Percentiles rank a stretch among this genome's conserved stretches.
These are phyloP conservation scores for Drosophila truncata DNA, from an alignment of 1,140 invertebrate genomes.

Conservation along the genomic window DNA sequence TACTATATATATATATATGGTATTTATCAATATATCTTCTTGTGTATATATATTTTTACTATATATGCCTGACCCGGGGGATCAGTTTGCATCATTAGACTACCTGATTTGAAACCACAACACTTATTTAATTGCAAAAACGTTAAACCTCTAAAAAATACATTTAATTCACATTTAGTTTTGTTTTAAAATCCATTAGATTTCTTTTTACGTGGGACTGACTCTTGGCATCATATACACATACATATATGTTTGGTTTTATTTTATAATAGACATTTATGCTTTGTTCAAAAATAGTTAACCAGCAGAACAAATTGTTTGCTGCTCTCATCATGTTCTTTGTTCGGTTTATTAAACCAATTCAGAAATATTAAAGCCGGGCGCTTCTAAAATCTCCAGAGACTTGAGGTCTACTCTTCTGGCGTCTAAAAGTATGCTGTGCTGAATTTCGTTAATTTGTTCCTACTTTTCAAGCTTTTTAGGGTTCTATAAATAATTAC, in stretches of 20 bases:
- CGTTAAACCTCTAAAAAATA: constrained; percentile 75
- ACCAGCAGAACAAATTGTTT: constrained; percentile 17
- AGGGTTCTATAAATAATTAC: not conserved
- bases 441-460: not conserved
- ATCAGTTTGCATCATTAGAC: constrained; percentile 50
- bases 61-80: constrained; percentile 29
- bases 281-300: constrained; percentile 50
- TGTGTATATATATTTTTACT: constrained; percentile 32
- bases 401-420: not conserved
- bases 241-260: constrained; percentile 2
- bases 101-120: constrained; percentile 79
- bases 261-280: constrained; percentile 46
- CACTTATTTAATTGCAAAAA: constrained; percentile 67
- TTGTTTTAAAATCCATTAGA: constrained; percentile 60
- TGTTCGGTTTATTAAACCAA: not conserved
- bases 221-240: constrained; percentile 61
- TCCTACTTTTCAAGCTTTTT: no score
- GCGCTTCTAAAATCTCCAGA: constrained; percentile 10
- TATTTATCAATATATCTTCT: constrained; percentile 26
- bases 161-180: constrained; percentile 71
- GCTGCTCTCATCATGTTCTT: not conserved
- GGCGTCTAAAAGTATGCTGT: not conserved
- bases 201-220: constrained; percentile 60
- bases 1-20: constrained; percentile 36
- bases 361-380: not conserved